phyloP scores from a whole-genome alignment of 2,797 vertebrate species.

The Dendrocincla fuliginosa region DNA sequence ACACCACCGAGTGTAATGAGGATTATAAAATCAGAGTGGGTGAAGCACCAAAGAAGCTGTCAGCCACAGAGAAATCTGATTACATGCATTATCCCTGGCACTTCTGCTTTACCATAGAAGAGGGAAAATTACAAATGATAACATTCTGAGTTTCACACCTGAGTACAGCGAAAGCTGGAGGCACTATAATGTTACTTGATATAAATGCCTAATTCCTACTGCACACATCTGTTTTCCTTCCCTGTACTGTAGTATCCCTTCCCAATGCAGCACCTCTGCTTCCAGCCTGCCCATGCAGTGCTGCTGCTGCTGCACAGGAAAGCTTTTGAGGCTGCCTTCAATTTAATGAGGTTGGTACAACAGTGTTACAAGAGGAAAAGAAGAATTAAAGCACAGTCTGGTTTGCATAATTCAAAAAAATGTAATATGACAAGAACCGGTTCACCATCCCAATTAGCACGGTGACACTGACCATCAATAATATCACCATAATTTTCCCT shows the following conservation, averaged over 20 bases:
- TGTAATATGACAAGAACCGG: neutral
- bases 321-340: neutral
- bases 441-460: neutral
- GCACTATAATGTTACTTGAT: neutral
- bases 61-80: slow-evolving; percentile 15
- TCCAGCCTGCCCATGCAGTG: neutral
- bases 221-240: neutral
- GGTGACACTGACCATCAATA: neutral
- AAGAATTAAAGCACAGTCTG: neutral
- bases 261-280: neutral
- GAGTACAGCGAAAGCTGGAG: neutral
- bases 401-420: neutral
- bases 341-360: neutral
- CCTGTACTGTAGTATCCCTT: neutral
- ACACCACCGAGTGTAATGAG: neutral
- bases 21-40: neutral
- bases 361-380: neutral
- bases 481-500: neutral
- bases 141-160: slow-evolving; percentile 27
- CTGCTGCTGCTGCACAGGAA: neutral
- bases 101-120: slow-evolving; percentile 22
- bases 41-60: neutral
- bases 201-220: neutral
- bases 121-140: slow-evolving; percentile 19
- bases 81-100: slow-evolving; percentile 10